Conservation (phyloP, 2,888 invertebrate species). For the Nomada fucata region DNA sequence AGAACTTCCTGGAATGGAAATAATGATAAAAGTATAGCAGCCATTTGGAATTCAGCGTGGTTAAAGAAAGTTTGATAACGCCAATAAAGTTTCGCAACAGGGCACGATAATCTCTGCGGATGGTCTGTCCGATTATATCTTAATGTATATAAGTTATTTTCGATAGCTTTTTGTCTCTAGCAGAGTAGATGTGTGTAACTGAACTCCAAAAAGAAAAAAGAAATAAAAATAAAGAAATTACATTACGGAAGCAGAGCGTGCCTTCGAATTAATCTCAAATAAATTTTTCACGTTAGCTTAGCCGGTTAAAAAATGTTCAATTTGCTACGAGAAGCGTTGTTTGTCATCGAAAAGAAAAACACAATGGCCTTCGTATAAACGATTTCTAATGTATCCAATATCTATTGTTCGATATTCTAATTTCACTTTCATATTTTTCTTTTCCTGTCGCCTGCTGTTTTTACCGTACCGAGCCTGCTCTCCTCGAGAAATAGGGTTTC, state of each 20-base stretch:
- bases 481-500: background rate
- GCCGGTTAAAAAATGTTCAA: too few relatives aligned
- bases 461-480: background rate
- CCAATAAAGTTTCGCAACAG: constrained; percentile 43
- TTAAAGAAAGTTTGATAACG: constrained; percentile 48
- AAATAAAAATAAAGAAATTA: background rate
- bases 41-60: background rate
- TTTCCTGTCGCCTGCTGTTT: background rate
- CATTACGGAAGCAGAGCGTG: too few relatives aligned
- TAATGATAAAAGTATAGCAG: constrained; percentile 16
- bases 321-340: too few relatives aligned
- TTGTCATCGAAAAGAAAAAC: too few relatives aligned
- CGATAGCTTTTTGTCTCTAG: background rate
- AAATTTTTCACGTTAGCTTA: too few relatives aligned
- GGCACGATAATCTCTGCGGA: constrained; percentile 34
- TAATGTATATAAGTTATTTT: background rate
- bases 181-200: constrained; percentile 4
- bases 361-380: too few relatives aligned
- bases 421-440: background rate
- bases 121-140: constrained; percentile 29
- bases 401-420: background rate
- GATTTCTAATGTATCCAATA: too few relatives aligned
- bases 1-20: constrained; percentile 37
- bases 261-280: too few relatives aligned
- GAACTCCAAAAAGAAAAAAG: background rate